Evolutionary conservation across 1,140 invertebrate species (phyloP).

Genomic region (Conopomorpha cramerella): DNA sequence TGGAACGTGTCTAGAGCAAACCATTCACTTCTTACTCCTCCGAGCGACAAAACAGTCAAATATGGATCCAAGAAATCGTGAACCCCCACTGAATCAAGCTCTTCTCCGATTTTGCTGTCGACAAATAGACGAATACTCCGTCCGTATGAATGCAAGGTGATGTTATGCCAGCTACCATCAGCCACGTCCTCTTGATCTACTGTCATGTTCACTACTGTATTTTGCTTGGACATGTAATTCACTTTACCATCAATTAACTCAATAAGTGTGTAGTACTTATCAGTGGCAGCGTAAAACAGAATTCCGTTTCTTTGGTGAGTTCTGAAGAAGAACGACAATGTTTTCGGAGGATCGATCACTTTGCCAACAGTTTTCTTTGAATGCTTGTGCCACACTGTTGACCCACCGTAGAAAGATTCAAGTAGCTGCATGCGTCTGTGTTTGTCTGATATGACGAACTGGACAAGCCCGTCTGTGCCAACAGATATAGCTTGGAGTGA

Average conservation of each 20-base stretch:
- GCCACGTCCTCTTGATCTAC: slow-evolving; percentile 61
- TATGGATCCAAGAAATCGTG: slow-evolving; percentile 93
- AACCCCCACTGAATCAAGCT: slow-evolving; percentile 79
- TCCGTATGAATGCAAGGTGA: slow-evolving; percentile 72
- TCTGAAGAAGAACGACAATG: slow-evolving; percentile 79
- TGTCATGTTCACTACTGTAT: slow-evolving; percentile 81
- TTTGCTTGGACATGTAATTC: slow-evolving; percentile 76
- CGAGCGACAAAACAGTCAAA: slow-evolving; percentile 76
- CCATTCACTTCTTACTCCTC: slow-evolving; percentile 69
- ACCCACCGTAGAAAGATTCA: slow-evolving; percentile 75
- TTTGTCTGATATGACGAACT: slow-evolving; percentile 81
- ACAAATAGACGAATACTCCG: slow-evolving; percentile 72
- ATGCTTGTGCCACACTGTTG: slow-evolving; percentile 68
- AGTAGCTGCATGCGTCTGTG: slow-evolving; percentile 83
- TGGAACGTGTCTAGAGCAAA: slow-evolving; percentile 52
- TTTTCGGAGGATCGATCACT: slow-evolving; percentile 63
- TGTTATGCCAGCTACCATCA: slow-evolving; percentile 87
- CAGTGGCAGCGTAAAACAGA: slow-evolving; percentile 81
- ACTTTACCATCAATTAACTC: slow-evolving; percentile 75
- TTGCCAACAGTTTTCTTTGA: slow-evolving; percentile 32
- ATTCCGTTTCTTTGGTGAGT: slow-evolving; percentile 78
- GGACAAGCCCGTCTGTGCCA: slow-evolving; percentile 74
- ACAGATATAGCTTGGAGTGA: slow-evolving; percentile 82
- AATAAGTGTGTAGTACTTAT: slow-evolving; percentile 85
- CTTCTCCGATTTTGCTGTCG: slow-evolving; percentile 78